These are phyloP conservation scores for Brenthis daphne DNA, from an alignment of 2,888 invertebrate genomes.

Conservation along the genomic window DNA sequence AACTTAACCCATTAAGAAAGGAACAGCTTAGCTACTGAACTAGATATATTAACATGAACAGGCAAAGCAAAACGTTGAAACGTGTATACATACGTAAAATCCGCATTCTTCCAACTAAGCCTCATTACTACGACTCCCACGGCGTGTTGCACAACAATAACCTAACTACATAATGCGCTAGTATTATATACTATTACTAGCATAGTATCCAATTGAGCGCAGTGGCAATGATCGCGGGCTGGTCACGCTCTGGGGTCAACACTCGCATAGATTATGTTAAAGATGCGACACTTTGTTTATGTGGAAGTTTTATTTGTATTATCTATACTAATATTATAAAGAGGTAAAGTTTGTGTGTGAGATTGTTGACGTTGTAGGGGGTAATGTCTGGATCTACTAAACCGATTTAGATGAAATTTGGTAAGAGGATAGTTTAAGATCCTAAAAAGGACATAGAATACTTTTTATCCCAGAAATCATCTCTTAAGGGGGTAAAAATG, in stretches of 20 bases:
- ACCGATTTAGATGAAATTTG: too few species aligned
- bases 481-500: too few species aligned
- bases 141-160: conserved; percentile 36
- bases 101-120: conserved; percentile 12
- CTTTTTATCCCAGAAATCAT: too few species aligned
- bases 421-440: too few species aligned
- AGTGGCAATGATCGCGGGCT: conserved; percentile 73
- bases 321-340: too few species aligned
- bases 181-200: conserved; percentile 39
- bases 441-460: too few species aligned
- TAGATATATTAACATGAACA: too few species aligned
- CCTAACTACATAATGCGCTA: conserved; percentile 33
- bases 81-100: conserved; percentile 11
- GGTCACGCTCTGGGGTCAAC: conserved; percentile 77
- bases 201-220: conserved; percentile 63
- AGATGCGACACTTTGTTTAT: conserved; percentile 19
- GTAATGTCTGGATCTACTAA: too few species aligned
- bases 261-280: conserved; percentile 57
- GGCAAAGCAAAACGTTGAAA: not conserved
- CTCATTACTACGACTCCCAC: conserved; percentile 33
- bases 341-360: too few species aligned
- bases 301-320: not conserved
- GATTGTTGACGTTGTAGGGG: too few species aligned
- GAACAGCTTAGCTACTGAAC: too few species aligned
- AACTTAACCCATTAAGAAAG: too few species aligned